Percentiles rank a stretch among this genome's conserved stretches.
Conservation (phyloP, 2,113 vertebrate species). For the Neopipo cinnamomea region DNA sequence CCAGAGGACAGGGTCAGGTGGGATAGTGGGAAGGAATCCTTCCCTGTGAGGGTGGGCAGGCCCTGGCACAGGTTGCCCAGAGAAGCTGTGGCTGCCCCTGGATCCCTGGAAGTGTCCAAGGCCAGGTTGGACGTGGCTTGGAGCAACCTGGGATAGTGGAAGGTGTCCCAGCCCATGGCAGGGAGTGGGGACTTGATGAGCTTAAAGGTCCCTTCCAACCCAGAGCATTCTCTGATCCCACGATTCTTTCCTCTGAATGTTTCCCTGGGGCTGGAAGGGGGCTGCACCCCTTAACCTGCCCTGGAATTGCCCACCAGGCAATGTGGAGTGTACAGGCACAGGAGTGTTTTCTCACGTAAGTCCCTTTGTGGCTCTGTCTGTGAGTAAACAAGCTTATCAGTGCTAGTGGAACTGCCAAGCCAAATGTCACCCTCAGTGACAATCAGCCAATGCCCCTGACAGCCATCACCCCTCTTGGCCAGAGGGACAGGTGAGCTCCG, state of each 20-base stretch:
- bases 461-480: background rate
- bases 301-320: background rate
- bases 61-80: accelerated
- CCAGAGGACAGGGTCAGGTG: background rate
- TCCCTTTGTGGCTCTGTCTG: background rate
- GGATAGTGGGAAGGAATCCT: background rate
- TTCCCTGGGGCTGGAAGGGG: background rate
- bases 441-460: background rate
- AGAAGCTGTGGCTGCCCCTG: background rate
- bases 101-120: background rate
- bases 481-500: background rate
- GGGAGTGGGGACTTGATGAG: background rate
- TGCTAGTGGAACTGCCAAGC: background rate
- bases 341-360: background rate
- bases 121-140: accelerated
- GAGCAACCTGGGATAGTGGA: accelerated
- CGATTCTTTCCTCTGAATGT: background rate
- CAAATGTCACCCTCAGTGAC: background rate
- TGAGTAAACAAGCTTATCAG: background rate
- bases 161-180: background rate
- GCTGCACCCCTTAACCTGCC: accelerated
- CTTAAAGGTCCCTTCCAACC: background rate
- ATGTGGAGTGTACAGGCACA: accelerated
- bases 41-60: accelerated
- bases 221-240: background rate